Percentiles rank a stretch among this genome's conserved stretches.
Evolutionary conservation across 2,797 vertebrate genomes (phyloP).

Genomic region (Manis crassicaudata): DNA sequence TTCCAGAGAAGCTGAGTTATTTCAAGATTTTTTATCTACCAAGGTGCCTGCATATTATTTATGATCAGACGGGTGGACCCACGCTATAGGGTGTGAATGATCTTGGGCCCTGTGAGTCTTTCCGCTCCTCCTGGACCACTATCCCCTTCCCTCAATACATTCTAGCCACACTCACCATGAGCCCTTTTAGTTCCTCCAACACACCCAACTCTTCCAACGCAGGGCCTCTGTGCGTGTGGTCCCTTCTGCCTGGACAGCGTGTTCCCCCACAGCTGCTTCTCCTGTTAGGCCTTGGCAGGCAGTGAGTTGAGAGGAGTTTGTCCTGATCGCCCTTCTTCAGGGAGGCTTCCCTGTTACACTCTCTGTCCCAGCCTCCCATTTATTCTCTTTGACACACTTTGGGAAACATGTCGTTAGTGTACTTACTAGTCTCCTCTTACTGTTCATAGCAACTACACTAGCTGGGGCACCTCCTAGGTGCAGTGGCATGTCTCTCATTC

Average conservation of each 20-base stretch:
- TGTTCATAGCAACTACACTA: background rate
- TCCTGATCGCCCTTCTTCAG: background rate
- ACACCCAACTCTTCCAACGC: background rate
- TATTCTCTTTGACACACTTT: background rate
- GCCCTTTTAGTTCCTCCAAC: background rate
- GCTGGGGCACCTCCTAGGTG: background rate
- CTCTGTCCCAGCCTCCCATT: background rate
- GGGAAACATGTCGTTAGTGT: background rate
- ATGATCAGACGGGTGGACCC: background rate
- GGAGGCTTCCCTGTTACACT: background rate
- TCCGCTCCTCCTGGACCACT: background rate
- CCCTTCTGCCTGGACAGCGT: background rate
- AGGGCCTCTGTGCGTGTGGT: fast-evolving
- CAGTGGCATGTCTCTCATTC: background rate
- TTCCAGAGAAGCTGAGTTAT: background rate
- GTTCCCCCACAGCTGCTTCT: background rate
- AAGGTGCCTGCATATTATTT: background rate
- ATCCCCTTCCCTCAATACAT: fast-evolving
- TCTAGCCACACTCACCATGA: fast-evolving
- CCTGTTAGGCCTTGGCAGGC: background rate
- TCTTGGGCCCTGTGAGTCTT: background rate
- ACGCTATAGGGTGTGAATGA: fast-evolving
- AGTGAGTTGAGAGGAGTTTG: background rate
- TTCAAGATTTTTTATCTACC: background rate
- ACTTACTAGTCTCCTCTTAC: background rate